Percentiles rank a stretch among this genome's conserved stretches.
These are phyloP conservation scores for Otolemur crassicaudatus DNA, from an alignment of 2,797 vertebrate species.

Conservation along the genomic window DNA sequence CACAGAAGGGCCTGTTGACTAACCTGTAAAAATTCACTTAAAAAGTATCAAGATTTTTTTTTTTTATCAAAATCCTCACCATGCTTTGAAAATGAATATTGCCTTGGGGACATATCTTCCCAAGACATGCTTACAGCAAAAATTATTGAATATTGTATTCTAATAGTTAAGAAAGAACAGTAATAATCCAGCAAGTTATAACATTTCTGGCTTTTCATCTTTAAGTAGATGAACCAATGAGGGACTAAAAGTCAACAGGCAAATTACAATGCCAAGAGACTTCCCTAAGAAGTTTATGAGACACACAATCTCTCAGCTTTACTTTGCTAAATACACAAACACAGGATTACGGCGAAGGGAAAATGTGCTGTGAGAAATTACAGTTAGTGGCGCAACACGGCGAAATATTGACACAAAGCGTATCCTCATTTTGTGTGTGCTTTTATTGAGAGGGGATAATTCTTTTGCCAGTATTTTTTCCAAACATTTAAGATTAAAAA, in stretches of 20 bases:
- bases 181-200: conserved; percentile 33
- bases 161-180: conserved; percentile 13
- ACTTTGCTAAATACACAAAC: conserved; percentile 74
- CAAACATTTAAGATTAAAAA: conserved; percentile 57
- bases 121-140: conserved; percentile 11
- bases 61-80: background rate
- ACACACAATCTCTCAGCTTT: conserved; percentile 75
- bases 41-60: background rate
- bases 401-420: conserved; percentile 68
- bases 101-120: conserved; percentile 22
- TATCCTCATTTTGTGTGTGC: conserved; percentile 50
- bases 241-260: conserved; percentile 61
- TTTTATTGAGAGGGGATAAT: conserved; percentile 69
- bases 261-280: conserved; percentile 58
- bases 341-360: conserved; percentile 61
- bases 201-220: conserved; percentile 45
- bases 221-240: conserved; percentile 54
- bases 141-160: background rate
- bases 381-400: conserved; percentile 39
- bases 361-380: conserved; percentile 70
- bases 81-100: conserved; percentile 36
- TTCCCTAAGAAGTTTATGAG: conserved; percentile 73
- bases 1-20: background rate
- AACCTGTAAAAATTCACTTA: background rate
- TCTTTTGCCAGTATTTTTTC: conserved; percentile 59